Evolutionary conservation across 2,888 invertebrate species (phyloP), one percentile per base, ranked within the genome.

Genomic region (Galeopsomyia nigrocyanea): DNA sequence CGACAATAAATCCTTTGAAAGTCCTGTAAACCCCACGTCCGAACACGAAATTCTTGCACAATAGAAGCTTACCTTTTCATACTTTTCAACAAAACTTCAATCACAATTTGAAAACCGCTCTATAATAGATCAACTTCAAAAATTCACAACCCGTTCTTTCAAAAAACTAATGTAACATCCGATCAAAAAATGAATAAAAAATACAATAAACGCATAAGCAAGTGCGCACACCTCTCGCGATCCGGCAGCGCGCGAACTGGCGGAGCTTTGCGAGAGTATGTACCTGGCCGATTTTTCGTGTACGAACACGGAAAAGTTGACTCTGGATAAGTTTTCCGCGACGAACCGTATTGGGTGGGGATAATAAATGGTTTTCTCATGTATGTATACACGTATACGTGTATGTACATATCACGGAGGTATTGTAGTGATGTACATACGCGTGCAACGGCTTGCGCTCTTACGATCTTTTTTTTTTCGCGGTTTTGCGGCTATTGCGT

Each of bases 291-390:
- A 53, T 53, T 14, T 19, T 53, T 53, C 17, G 17, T 10, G n/a
- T 9, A 53, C n/a, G 53, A 21, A 6, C 53, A 19, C n/a, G 17
- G 17, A 21, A 53, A 21, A 53, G 9, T 7, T 21, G 10, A 3
- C 17, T 53, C 53, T 7, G 17, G 53, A 53, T 5, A 21, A 17
- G 53, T 53, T 53, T 21, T 17, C 19, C 53, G 17, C 53, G 53
- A 17, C 53, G n/a, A 9, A 17, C 6, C 19, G 53, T 10, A 51
- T 50, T n/a, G 31, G 60, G 68, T 51, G 61, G 68, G 58, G 46
- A 61, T 68, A 68, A 68, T 68, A 53, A 68, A 60, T 53, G 47
- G 7, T 46, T 61, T 68, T 60, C 49, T 21, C 47, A 9, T 63
- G 14, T 22, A 21, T 50, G 2, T 16, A 9, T 17, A 53, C 17